Base-by-base conservation (phyloP, 2,113 vertebrate species). In the Seriola aureovittata region DNA sequence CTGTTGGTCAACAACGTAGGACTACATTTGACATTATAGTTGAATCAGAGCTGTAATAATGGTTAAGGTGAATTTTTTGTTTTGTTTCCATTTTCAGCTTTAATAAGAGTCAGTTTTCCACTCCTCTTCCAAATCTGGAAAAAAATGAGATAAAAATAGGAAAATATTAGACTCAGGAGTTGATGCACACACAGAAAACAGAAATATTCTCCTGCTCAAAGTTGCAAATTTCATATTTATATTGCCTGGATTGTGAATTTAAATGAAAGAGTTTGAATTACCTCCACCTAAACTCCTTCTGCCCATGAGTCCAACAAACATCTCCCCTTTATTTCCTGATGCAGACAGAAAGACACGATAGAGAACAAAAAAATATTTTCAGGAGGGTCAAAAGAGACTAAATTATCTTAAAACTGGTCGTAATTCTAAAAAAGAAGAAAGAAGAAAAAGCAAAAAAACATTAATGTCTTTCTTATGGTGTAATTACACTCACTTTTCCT, bases 221-320 rank as follows among this genome's bases (percentile, higher is more conserved):
- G 1, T 14, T 29, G 14, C 8, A 42, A 21, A 34, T 29, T 1
- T 3, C 21, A 25, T 17, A 52, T 38, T 3, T 9, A 38, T 21
- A 54, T 48, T 55, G 29, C 1, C 10, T 16, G 5, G 13, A 48
- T 21, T 7, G 16, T 8, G 10, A 25, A 54, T 16, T 34, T 19
- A 0, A 9, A 44, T 40, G 16, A 11, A 57, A 23, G 4, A 4
- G 21, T 44, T 38, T 14, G 5, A 10, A 55, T 80, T 91, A 95
- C 95, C 95, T 95, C 85, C 85, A 38, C 62, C 80, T 76, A 91
- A 88, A 76, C 82, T 90, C 69, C 94, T 87, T 55, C 87, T 91
- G 54, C 92, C 93, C 92, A 94, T 95, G 60, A 95, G 94, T 42
- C 93, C 93, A 54, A 94, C 93, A 87, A 90, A 92, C 80, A 63